phyloP scores from a whole-genome alignment of 2,113 vertebrate species.

The Poicephalus gulielmi region DNA sequence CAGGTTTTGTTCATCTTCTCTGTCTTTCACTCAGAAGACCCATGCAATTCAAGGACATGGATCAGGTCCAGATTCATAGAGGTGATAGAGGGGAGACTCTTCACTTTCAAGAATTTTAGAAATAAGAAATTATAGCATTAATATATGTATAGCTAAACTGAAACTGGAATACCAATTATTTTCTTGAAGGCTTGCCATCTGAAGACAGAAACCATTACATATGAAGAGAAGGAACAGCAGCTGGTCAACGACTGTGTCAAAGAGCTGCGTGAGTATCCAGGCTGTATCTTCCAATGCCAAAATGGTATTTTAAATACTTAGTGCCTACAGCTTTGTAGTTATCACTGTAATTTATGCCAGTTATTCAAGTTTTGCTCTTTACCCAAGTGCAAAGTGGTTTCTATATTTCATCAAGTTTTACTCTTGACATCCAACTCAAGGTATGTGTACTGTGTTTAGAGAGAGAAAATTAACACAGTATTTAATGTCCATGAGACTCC shows the following conservation, averaged over 20 bases:
- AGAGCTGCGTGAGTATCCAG: conserved; percentile 89
- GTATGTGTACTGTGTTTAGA: not conserved
- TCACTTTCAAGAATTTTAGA: not conserved
- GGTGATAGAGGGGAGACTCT: not conserved
- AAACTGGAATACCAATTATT: not conserved
- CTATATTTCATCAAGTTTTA: not conserved
- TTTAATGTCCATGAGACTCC: not conserved
- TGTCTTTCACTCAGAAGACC: not conserved
- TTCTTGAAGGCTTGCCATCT: conserved; percentile 86
- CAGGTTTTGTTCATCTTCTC: not conserved
- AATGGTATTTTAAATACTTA: not conserved
- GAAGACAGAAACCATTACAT: conserved; percentile 92
- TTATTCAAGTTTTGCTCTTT: not conserved
- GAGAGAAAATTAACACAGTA: not conserved
- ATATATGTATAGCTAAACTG: not conserved
- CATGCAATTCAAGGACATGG: not conserved
- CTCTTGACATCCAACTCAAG: not conserved
- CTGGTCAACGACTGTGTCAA: conserved; percentile 95
- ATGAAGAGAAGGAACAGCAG: conserved; percentile 96
- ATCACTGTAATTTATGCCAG: not conserved
- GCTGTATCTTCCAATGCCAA: not conserved
- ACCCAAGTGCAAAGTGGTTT: not conserved
- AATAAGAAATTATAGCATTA: not conserved
- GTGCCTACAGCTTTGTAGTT: not conserved
- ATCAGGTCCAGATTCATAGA: not conserved